Evolutionary conservation across 2,888 invertebrate genomes (phyloP).

Genomic region (Cephus nigrinus): DNA sequence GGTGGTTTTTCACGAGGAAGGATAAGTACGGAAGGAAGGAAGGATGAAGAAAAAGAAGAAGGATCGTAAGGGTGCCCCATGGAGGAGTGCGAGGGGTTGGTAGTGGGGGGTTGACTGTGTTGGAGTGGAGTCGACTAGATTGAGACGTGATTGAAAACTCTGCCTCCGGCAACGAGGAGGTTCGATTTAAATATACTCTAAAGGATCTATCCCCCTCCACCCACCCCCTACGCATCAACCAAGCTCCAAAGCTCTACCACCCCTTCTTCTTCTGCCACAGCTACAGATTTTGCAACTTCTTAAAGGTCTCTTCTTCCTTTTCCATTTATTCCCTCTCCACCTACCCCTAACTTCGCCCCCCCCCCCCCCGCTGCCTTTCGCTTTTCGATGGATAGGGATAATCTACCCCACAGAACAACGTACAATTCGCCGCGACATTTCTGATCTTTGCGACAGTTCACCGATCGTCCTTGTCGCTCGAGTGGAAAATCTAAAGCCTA

Average conservation of each 20-base stretch:
- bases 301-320: background rate
- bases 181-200: constrained; percentile 55
- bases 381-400: background rate
- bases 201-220: background rate
- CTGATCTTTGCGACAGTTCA: background rate
- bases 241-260: background rate
- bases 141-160: constrained; percentile 63
- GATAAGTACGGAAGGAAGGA: constrained; percentile 58
- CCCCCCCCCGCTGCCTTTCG: background rate
- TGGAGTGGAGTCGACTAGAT: constrained; percentile 51
- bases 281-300: background rate
- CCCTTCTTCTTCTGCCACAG: constrained; percentile 10
- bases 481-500: background rate
- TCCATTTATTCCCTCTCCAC: constrained; percentile 8
- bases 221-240: background rate
- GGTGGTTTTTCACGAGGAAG: constrained; percentile 66
- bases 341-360: background rate
- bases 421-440: background rate
- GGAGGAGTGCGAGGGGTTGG: constrained; percentile 9
- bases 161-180: constrained; percentile 48
- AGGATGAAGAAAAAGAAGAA: constrained; percentile 22
- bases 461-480: background rate
- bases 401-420: background rate
- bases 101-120: constrained; percentile 27
- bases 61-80: background rate